phyloP scores from a whole-genome alignment of 2,888 invertebrate species.

The Campoplex nolae region DNA sequence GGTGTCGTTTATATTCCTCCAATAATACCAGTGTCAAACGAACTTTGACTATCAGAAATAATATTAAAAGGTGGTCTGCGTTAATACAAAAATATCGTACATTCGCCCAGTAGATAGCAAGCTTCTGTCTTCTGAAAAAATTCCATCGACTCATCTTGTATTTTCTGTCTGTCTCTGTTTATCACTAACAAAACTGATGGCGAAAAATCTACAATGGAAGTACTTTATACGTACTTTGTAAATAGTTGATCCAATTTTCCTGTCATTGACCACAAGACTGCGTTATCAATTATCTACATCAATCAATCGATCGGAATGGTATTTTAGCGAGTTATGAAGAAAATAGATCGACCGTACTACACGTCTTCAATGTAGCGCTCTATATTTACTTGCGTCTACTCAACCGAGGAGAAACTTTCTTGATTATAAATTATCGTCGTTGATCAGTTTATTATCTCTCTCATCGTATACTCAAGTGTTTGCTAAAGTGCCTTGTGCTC shows the following conservation, averaged over 20 bases:
- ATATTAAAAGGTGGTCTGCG: neutral
- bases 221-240: conserved; percentile 7
- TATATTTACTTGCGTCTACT: neutral
- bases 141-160: too few species aligned
- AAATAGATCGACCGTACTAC: conserved; percentile 37
- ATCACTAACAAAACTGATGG: neutral
- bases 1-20: conserved; percentile 16
- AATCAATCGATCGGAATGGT: conserved; percentile 56
- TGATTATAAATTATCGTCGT: conserved; percentile 53
- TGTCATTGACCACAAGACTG: conserved; percentile 12
- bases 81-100: neutral
- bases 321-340: conserved; percentile 57
- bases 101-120: too few species aligned
- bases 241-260: conserved; percentile 54
- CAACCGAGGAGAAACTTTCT: conserved; percentile 3
- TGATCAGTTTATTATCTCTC: conserved; percentile 55
- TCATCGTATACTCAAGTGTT: neutral
- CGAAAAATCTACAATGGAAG: neutral
- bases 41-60: conserved; percentile 33
- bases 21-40: conserved; percentile 30
- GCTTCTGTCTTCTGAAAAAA: too few species aligned
- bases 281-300: conserved; percentile 62
- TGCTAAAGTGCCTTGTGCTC: neutral
- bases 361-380: neutral
- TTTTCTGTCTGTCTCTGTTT: neutral